Percentiles rank a stretch among this genome's conserved stretches.
These are phyloP conservation scores for Cydia fagiglandana DNA, from an alignment of 1,140 invertebrate species.

Conservation along the genomic window DNA sequence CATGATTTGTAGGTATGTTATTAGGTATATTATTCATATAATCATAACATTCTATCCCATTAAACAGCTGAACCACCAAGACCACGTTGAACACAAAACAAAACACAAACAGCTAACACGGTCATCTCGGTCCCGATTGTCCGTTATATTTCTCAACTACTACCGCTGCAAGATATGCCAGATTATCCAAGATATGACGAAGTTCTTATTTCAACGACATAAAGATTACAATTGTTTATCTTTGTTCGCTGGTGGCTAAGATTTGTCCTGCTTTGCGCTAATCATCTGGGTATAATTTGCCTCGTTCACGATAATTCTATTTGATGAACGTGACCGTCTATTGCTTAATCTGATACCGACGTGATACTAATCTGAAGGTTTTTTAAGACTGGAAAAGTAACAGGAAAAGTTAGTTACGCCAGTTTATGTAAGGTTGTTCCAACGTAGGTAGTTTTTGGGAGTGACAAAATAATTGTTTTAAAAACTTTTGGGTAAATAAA, in stretches of 20 bases:
- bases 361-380: not conserved
- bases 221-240: not conserved
- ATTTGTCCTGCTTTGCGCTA: slow-evolving; percentile 20
- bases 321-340: slow-evolving; percentile 27
- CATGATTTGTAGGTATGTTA: too few species aligned
- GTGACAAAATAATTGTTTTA: not conserved
- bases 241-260: not conserved
- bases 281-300: slow-evolving; percentile 27
- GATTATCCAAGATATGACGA: not conserved
- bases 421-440: not conserved
- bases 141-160: slow-evolving; percentile 21
- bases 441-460: too few species aligned
- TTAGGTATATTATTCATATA: too few species aligned
- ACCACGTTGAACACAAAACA: slow-evolving; percentile 7
- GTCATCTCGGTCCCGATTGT: slow-evolving; percentile 5
- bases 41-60: too few species aligned
- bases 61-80: not conserved
- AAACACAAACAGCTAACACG: slow-evolving; percentile 24
- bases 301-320: slow-evolving; percentile 16
- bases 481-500: not conserved
- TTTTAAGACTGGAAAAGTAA: slow-evolving; percentile 7
- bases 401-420: not conserved
- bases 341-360: slow-evolving; percentile 4
- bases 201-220: not conserved
- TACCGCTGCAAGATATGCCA: not conserved